These are phyloP conservation scores for Halyomorpha halys DNA, from an alignment of 1,140 invertebrate genomes.

Conservation along the genomic window DNA sequence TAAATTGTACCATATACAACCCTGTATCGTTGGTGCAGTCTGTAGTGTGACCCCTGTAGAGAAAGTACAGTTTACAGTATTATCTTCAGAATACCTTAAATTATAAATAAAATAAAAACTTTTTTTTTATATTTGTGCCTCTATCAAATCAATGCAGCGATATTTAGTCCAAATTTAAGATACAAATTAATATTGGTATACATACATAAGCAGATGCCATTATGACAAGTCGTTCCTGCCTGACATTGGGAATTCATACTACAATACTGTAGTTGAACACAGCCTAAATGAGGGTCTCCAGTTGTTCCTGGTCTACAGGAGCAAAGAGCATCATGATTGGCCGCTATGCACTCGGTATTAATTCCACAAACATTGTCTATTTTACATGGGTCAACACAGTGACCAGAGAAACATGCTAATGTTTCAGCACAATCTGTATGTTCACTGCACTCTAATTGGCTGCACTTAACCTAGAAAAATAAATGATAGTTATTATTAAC, in stretches of 20 bases:
- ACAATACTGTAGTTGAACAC: slow-evolving; percentile 68
- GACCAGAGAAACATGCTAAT: slow-evolving; percentile 64
- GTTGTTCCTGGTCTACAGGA: slow-evolving; percentile 68
- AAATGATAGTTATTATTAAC: too few species aligned
- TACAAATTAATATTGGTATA: slow-evolving; percentile 29
- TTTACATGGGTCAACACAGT: slow-evolving; percentile 69
- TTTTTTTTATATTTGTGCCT: too few species aligned
- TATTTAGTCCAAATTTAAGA: too few species aligned
- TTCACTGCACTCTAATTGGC: slow-evolving; percentile 63
- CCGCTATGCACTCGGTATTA: slow-evolving; percentile 44
- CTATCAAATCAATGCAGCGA: too few species aligned
- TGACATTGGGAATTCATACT: slow-evolving; percentile 64
- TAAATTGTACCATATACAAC: too few species aligned
- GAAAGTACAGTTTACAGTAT: too few species aligned
- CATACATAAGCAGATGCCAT: slow-evolving; percentile 65
- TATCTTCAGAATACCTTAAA: too few species aligned
- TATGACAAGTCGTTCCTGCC: slow-evolving; percentile 64
- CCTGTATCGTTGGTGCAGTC: too few species aligned
- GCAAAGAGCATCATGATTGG: slow-evolving; percentile 59
- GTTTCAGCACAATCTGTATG: slow-evolving; percentile 57
- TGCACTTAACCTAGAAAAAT: slow-evolving; percentile 46
- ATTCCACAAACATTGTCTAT: slow-evolving; percentile 70
- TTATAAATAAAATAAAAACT: too few species aligned
- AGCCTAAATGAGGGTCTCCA: slow-evolving; percentile 74
- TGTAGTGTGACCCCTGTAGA: too few species aligned